Percentiles rank a stretch among this genome's conserved stretches.
These are phyloP conservation scores for Platerodrilus igneus DNA, from an alignment of 2,888 invertebrate genomes.

Conservation along the genomic window DNA sequence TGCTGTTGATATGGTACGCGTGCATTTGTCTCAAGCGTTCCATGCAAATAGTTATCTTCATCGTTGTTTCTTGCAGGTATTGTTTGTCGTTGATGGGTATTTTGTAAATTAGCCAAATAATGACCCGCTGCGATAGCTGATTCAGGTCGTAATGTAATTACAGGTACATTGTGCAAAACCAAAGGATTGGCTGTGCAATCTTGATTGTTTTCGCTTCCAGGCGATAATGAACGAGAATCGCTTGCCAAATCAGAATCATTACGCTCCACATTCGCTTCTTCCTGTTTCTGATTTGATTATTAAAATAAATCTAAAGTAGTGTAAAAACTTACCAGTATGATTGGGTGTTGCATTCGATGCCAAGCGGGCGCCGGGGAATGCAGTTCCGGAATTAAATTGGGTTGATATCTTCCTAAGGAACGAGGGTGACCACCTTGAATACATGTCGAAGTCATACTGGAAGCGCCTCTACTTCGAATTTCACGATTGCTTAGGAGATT, in stretches of 20 bases:
- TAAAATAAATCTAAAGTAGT: constrained; percentile 1
- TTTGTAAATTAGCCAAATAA: no score
- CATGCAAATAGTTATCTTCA: constrained; percentile 40
- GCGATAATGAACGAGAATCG: constrained; percentile 57
- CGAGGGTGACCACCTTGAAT: constrained; percentile 33
- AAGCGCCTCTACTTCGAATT: constrained; percentile 34
- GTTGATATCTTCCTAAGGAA: constrained; percentile 33
- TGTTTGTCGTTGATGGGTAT: no score
- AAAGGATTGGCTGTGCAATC: no score
- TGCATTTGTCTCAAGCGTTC: constrained; percentile 39
- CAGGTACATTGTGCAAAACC: no score
- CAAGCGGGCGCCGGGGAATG: constrained; percentile 38
- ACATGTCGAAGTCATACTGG: constrained; percentile 36
- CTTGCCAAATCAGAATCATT: constrained; percentile 60
- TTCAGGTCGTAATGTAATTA: no score
- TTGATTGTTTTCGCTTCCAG: constrained; percentile 50
- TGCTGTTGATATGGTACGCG: constrained; percentile 24
- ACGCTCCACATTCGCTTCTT: constrained; percentile 46
- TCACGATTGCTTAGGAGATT: constrained; percentile 11
- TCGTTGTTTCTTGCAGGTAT: constrained; percentile 28
- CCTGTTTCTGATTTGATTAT: constrained; percentile 52
- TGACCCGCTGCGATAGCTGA: no score
- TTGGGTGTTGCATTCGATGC: constrained; percentile 34
- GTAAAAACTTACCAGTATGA: constrained; percentile 32
- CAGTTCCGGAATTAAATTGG: constrained; percentile 34